A percentile compares a stretch with the other conserved stretches of the same genome.
Conservation (phyloP, 1,140 invertebrate species). For the Onthophagus taurus region DNA sequence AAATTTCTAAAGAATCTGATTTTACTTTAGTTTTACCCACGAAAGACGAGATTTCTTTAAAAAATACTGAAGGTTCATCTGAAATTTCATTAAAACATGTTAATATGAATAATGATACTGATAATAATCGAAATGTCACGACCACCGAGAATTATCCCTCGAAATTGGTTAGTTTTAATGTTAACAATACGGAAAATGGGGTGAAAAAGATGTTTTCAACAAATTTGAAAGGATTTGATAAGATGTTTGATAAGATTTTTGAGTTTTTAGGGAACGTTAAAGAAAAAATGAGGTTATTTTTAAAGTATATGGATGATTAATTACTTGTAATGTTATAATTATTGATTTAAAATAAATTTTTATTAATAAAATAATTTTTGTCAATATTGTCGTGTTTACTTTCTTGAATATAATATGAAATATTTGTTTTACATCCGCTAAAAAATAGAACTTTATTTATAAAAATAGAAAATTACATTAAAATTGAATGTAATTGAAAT, state of each 20-base stretch:
- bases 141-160: background rate
- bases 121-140: background rate
- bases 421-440: too few relatives aligned
- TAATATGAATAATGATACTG: background rate
- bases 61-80: slow-evolving; percentile 6
- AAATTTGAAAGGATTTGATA: background rate
- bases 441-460: too few relatives aligned
- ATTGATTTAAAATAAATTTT: background rate
- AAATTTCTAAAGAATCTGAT: background rate
- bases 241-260: background rate
- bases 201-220: background rate
- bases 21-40: slow-evolving; percentile 13
- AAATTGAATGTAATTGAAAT: too few relatives aligned
- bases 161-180: background rate
- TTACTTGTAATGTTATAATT: background rate
- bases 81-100: slow-evolving; percentile 10
- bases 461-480: too few relatives aligned
- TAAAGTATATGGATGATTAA: background rate
- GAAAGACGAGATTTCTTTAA: slow-evolving; percentile 12
- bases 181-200: background rate
- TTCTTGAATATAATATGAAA: too few relatives aligned
- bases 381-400: background rate
- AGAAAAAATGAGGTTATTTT: background rate
- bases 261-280: background rate
- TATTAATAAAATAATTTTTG: background rate